Conservation (phyloP, 2,888 invertebrate genomes). For the Cecidostiba fungosa region DNA sequence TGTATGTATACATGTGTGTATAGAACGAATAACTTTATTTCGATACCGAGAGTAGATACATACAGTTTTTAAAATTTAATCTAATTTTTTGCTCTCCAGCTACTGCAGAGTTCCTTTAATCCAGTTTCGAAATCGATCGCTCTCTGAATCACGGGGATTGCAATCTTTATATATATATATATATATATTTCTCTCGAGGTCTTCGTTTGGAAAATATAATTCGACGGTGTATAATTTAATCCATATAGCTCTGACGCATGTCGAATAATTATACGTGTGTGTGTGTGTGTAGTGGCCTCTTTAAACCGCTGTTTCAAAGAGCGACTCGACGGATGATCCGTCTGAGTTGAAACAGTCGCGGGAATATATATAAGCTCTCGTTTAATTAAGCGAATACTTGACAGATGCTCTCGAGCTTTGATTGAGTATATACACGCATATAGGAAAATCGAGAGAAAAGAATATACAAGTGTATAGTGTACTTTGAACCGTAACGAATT, state of each 20-base stretch:
- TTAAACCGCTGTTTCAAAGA: not conserved
- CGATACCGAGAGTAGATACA: not conserved
- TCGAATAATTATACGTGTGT: not conserved
- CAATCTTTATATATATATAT: not conserved
- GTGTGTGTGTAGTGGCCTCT: not conserved
- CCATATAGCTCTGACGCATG: not conserved
- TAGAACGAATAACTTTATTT: not conserved
- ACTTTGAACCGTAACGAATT: not conserved
- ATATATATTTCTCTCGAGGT: too few relatives aligned
- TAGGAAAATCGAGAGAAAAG: not conserved
- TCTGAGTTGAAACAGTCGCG: conserved; percentile 30
- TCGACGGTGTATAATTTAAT: not conserved
- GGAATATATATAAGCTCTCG: not conserved
- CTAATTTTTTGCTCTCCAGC: not conserved
- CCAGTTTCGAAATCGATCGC: not conserved
- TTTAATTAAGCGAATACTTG: not conserved
- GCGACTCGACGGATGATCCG: conserved; percentile 3
- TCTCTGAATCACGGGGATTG: not conserved
- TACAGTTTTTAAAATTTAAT: not conserved
- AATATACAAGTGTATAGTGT: not conserved
- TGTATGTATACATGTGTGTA: too few relatives aligned
- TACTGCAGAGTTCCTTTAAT: not conserved
- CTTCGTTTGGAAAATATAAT: not conserved
- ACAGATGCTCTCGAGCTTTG: not conserved
- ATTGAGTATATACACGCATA: not conserved